phyloP scores from a whole-genome alignment of 2,888 invertebrate genomes.

The Frankliniella intonsa region DNA sequence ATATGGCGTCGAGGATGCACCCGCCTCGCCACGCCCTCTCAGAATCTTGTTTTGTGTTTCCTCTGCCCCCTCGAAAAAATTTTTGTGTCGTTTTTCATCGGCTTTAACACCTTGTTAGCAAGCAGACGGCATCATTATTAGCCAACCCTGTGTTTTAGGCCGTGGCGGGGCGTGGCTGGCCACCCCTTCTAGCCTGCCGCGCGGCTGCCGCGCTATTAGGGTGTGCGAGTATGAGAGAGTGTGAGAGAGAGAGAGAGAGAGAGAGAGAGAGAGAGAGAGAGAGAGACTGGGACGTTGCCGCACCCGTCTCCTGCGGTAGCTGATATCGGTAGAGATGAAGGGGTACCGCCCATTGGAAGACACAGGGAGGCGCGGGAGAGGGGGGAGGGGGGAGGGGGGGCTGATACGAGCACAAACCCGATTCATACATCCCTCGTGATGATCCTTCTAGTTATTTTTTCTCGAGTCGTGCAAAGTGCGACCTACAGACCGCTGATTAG shows the following conservation, averaged over 20 bases:
- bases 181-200: neutral
- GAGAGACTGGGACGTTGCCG: neutral
- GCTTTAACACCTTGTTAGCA: constrained; percentile 26
- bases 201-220: too few species aligned
- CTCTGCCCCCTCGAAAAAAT: neutral
- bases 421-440: too few species aligned
- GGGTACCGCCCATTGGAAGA: neutral
- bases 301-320: neutral
- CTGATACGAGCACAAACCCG: too few species aligned
- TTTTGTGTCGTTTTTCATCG: constrained; percentile 23
- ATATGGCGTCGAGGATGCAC: neutral
- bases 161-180: neutral
- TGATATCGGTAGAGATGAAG: constrained; percentile 4
- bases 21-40: constrained; percentile 13
- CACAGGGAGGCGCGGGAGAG: neutral
- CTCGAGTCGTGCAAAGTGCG: too few species aligned
- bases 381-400: too few species aligned
- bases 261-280: too few species aligned
- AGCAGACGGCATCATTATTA: constrained; percentile 18
- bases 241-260: too few species aligned
- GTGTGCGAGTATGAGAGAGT: too few species aligned
- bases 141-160: constrained; percentile 10
- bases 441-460: too few species aligned
- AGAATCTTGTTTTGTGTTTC: constrained; percentile 14
- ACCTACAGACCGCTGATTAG: too few species aligned